phyloP scores from a whole-genome alignment of 2,888 invertebrate genomes.

The Willowsia nigromaculata region DNA sequence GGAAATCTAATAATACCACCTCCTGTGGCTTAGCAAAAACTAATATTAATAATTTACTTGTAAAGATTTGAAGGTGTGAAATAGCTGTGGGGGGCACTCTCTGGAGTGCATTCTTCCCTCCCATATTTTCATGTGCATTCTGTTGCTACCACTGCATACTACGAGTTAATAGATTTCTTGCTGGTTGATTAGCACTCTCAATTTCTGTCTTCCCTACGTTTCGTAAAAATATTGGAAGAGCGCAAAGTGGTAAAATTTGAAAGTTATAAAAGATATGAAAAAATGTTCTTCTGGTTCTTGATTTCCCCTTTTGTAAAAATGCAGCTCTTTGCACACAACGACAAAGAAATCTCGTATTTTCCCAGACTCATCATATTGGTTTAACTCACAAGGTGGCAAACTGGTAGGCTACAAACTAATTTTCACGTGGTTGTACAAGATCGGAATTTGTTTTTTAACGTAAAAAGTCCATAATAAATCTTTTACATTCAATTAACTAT shows the following conservation, averaged over 20 bases:
- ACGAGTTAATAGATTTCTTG: not conserved
- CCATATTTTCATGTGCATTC: not conserved
- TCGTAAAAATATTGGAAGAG: not conserved
- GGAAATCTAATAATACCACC: constrained; percentile 35
- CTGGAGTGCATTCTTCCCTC: not conserved
- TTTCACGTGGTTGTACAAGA: too few species aligned
- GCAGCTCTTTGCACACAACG: too few species aligned
- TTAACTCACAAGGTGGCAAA: too few species aligned
- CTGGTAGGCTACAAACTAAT: too few species aligned
- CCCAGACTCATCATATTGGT: too few species aligned
- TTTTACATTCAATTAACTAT: constrained; percentile 61
- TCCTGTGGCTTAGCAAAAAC: constrained; percentile 42
- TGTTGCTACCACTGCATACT: not conserved
- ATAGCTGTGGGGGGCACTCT: constrained; percentile 40
- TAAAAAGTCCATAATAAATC: constrained; percentile 53
- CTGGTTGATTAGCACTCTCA: constrained; percentile 38
- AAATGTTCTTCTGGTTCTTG: too few species aligned
- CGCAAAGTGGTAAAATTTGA: not conserved
- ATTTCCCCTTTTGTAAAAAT: too few species aligned
- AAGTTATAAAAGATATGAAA: too few species aligned
- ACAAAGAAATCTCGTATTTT: too few species aligned
- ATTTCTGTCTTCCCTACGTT: not conserved
- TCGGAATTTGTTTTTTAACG: constrained; percentile 6
- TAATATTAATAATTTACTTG: constrained; percentile 67
- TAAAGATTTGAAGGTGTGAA: constrained; percentile 60